Percentiles rank a stretch among this genome's conserved stretches.
Evolutionary conservation across 2,888 invertebrate genomes (phyloP).

Genomic region (Melieria crassipennis): DNA sequence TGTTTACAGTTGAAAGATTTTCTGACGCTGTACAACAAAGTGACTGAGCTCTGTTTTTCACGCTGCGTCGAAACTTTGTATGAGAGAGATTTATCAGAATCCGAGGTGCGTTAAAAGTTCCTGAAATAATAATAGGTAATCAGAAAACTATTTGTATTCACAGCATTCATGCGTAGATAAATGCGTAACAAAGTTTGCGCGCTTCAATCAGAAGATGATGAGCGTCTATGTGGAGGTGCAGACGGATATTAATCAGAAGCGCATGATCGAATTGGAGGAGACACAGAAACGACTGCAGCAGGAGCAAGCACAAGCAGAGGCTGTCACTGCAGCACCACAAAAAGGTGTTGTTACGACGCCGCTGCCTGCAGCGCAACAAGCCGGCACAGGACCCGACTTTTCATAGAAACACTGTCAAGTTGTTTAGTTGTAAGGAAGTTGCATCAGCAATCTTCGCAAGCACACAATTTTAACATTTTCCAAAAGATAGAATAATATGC

Average conservation of each 20-base stretch:
- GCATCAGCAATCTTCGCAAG: too few species aligned
- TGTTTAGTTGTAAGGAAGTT: neutral
- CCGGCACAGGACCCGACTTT: slow-evolving; percentile 22
- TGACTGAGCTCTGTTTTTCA: slow-evolving; percentile 63
- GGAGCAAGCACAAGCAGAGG: slow-evolving; percentile 35
- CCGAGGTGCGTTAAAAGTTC: slow-evolving; percentile 51
- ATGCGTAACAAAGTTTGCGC: slow-evolving; percentile 64
- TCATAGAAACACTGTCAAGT: slow-evolving; percentile 26
- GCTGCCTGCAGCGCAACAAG: slow-evolving; percentile 4
- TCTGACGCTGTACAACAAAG: slow-evolving; percentile 64
- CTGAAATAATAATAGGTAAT: neutral
- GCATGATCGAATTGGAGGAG: slow-evolving; percentile 59
- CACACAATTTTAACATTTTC: too few species aligned
- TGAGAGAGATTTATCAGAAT: slow-evolving; percentile 51
- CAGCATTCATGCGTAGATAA: slow-evolving; percentile 60
- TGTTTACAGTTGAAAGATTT: slow-evolving; percentile 62
- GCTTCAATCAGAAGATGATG: slow-evolving; percentile 65
- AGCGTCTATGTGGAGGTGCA: slow-evolving; percentile 64
- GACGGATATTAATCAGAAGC: slow-evolving; percentile 59
- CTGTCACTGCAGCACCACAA: slow-evolving; percentile 27
- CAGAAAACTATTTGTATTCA: slow-evolving; percentile 18
- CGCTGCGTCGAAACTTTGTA: slow-evolving; percentile 63
- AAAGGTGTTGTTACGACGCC: slow-evolving; percentile 3
- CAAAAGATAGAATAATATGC: too few species aligned
- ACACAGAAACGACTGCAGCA: slow-evolving; percentile 48